Evolutionary conservation across 2,797 vertebrate species (phyloP), one percentile per base, ranked within the genome.

Genomic region (Prionace glauca): DNA sequence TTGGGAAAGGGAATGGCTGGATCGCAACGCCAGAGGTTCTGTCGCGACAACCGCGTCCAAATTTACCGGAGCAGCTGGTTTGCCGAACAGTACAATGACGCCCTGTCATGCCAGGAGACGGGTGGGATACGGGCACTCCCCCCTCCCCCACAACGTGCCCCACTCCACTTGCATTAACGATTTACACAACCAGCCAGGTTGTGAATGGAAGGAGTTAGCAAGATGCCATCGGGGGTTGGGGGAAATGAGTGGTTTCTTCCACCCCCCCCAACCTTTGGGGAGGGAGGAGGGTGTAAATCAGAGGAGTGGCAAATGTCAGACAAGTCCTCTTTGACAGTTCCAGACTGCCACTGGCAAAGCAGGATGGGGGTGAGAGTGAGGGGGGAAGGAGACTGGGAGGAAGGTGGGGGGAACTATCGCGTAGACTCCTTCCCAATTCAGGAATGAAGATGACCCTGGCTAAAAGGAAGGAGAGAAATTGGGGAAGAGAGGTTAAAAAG

Each of bases 311-410:
- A 32, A 32, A 45, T 0, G 3, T 62, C 18, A 62, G 60, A 12
- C 1, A 50, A 60, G 86, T 14, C 50, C 50, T 60, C 1, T 95
- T 41, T 71, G 72, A 94, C 95, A 88, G 90, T 81, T 95, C 36
- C n/a, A 36, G 32, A 77, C 2, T 36, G 77, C 32, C 14, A 18
- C 36, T 79, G n/a, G n/a, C 95, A n/a, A 96, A 95, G 96, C 65
- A 96, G 32, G 96, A 95, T 96, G 96, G 95, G 36, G 36, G 95
- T 79, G 96, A 22, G 50, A 95, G 92, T 69, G 96, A 72, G 90
- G 93, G 26, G 26, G 95, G 88, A 72, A n/a, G 79, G 32, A 95
- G 96, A 95, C 29, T 62, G 36, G 8, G 67, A 45, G 74, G 88
- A 96, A 96, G 96, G 96, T 24, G 26, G 45, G 50, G 72, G 72